Base-by-base conservation (phyloP, 2,113 vertebrate species). In the Colaptes auratus region DNA sequence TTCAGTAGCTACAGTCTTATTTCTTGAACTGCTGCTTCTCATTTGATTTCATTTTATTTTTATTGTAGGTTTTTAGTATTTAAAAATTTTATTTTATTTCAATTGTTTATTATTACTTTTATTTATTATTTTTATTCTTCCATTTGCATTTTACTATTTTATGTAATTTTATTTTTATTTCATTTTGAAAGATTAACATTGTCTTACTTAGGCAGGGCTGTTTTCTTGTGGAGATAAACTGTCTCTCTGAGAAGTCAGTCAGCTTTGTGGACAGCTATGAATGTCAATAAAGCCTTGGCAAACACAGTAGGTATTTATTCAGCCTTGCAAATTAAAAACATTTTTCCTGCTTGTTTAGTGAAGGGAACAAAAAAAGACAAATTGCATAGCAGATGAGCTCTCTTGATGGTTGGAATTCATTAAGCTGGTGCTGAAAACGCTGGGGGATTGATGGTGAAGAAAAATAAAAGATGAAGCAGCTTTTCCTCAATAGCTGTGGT, bases 301-400 rank as follows among this genome's bases (percentile, higher is more conserved):
- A 89, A 91, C 88, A 46, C 61, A 86, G 90, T 60, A 92, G 76
- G 82, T 94, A 90, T 91, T 96, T 91, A 95, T 95, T 97, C 93
- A 95, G 89, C 91, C 80, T 95, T 94, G 94, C 90, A 96, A 95
- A 96, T 96, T 88, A 96, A 95, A 96, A 97, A 95, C 95, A 94
- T 92, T 96, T 95, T 91, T 92, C 88, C 61, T 90, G 76, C 89
- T 90, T 93, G 88, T 95, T 95, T 92, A 90, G 89, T 72, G 88
- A 94, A 83, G 80, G 70, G 94, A 95, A 92, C 93, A 95, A 95
- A 97, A 96, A 95, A 90, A 88, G 85, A 92, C 88, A 88, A 95
- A 93, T 96, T 89, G 81, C 73, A 81, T 44, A 91, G 93, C 28
- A 64, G 88, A 91, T 95, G 95, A 96, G 82, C 89, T 94, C 93